These are phyloP conservation scores for Squalus acanthias DNA, from an alignment of 2,797 vertebrate genomes.

Conservation along the genomic window DNA sequence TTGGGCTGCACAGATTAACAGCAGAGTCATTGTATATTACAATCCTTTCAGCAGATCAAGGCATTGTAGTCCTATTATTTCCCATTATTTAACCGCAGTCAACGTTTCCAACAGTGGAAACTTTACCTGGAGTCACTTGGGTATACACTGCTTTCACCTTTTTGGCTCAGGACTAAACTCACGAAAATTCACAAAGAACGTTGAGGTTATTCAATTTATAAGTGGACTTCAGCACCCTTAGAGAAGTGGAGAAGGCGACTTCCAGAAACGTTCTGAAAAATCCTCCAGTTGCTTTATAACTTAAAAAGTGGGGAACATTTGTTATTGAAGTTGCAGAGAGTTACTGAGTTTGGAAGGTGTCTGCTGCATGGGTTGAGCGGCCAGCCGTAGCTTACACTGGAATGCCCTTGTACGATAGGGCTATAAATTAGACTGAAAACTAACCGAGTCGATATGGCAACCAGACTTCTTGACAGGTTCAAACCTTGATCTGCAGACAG, in stretches of 20 bases:
- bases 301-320: not conserved
- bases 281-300: not conserved
- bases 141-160: not conserved
- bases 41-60: not conserved
- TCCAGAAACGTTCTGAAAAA: not conserved
- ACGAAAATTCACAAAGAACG: not conserved
- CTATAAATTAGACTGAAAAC: constrained; percentile 21
- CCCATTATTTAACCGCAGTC: not conserved
- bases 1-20: not conserved
- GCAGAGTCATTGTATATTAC: not conserved
- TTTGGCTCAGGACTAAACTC: not conserved
- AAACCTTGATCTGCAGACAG: constrained; percentile 23
- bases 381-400: not conserved
- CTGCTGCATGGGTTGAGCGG: not conserved
- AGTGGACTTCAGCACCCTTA: not conserved
- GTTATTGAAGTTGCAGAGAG: not conserved
- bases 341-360: not conserved
- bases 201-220: not conserved
- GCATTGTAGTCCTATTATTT: not conserved
- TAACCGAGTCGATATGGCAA: constrained; percentile 18
- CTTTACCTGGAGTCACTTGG: not conserved
- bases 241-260: not conserved
- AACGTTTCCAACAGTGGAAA: not conserved
- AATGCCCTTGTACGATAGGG: not conserved
- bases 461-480: constrained; percentile 33